Evolutionary conservation across 2,113 vertebrate species (phyloP).

Genomic region (Brienomyrus brachyistius): DNA sequence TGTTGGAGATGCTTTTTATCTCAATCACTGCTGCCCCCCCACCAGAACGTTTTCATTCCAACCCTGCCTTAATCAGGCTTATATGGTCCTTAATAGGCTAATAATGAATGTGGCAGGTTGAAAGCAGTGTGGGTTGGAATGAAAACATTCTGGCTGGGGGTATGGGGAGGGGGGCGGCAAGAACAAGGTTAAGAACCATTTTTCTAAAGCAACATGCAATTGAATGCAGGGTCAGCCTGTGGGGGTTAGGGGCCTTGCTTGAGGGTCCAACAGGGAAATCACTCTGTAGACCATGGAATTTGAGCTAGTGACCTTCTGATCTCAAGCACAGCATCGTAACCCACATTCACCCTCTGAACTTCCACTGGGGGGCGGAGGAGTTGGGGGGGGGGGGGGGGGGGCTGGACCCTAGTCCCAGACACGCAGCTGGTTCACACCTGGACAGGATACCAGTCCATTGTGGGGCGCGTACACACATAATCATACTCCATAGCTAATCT

Average conservation of each 20-base stretch:
- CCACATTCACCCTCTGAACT: not conserved
- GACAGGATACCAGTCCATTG: not conserved
- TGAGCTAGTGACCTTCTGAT: not conserved
- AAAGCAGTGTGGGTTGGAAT: not conserved
- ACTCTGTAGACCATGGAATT: not conserved
- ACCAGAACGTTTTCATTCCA: no score
- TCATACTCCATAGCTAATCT: not conserved
- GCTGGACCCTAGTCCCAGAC: not conserved
- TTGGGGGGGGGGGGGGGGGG: not conserved
- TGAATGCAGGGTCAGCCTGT: not conserved
- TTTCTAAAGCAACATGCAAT: not conserved
- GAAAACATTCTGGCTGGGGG: not conserved
- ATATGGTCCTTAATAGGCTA: not conserved
- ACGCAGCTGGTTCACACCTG: not conserved
- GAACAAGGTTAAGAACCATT: not conserved
- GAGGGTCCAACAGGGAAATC: not conserved
- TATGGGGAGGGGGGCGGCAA: no score
- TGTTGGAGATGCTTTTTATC: not conserved
- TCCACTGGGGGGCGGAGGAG: not conserved
- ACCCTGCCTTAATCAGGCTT: not conserved
- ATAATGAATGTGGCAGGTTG: not conserved
- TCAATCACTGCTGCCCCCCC: not conserved
- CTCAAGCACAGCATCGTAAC: not conserved
- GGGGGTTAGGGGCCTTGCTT: not conserved
- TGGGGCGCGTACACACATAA: not conserved